Conservation (phyloP, 2,113 vertebrate species). For the Melanostigma gelatinosum region DNA sequence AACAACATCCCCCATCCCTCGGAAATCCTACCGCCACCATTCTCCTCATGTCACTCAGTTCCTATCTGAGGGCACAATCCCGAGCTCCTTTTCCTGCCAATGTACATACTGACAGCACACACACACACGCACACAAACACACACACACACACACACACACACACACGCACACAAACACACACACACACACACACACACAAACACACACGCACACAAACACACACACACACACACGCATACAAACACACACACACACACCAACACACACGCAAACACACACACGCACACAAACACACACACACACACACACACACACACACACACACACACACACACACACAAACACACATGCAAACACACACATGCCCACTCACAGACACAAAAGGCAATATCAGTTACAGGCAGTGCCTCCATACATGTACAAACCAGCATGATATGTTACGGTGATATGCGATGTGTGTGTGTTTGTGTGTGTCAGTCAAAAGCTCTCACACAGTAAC, state of each 20-base stretch:
- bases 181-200: conserved; percentile 32
- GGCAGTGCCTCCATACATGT: conserved; percentile 2
- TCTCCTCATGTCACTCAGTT: conserved; percentile 64
- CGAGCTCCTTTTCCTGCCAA: conserved; percentile 62
- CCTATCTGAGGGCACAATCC: conserved; percentile 58
- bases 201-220: conserved; percentile 20
- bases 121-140: background rate
- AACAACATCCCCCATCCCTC: conserved; percentile 62
- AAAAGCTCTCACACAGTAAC: conserved; percentile 10
- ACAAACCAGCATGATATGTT: conserved; percentile 29
- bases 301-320: conserved; percentile 34
- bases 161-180: conserved; percentile 25
- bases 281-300: conserved; percentile 31
- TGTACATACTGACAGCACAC: conserved; percentile 34
- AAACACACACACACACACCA: background rate
- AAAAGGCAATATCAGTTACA: conserved; percentile 34
- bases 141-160: conserved; percentile 28
- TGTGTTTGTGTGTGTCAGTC: conserved; percentile 22
- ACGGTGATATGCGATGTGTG: background rate
- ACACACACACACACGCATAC: conserved; percentile 7
- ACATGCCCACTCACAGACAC: conserved; percentile 14
- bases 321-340: conserved; percentile 10
- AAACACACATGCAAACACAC: conserved; percentile 8
- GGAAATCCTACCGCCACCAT: conserved; percentile 47
- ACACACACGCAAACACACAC: conserved; percentile 29